Conservation (phyloP, 23 tunicate genomes). For the Aplidium turbinatum region DNA sequence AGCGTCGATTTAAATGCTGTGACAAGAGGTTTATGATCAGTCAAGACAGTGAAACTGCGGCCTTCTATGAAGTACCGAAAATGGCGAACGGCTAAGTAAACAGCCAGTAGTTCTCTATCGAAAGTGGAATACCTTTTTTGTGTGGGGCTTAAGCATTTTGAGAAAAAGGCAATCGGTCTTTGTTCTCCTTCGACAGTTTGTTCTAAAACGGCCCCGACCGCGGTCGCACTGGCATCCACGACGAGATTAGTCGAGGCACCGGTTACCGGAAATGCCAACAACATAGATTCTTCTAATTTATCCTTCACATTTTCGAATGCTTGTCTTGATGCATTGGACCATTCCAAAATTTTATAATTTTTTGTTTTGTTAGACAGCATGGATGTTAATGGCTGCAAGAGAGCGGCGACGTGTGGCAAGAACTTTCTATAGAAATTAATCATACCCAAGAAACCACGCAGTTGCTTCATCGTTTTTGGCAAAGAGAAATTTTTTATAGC, state of each 20-base stretch:
- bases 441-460: slow-evolving; percentile 10
- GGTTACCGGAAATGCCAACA: slow-evolving; percentile 7
- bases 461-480: not conserved
- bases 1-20: not conserved
- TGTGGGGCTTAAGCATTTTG: not conserved
- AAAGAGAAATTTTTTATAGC: not conserved
- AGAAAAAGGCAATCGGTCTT: slow-evolving; percentile 7
- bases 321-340: not conserved
- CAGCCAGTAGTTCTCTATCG: slow-evolving; percentile 3
- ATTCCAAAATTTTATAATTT: not conserved
- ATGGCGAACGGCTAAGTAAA: slow-evolving; percentile 12
- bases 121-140: not conserved
- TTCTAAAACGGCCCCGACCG: slow-evolving; percentile 5
- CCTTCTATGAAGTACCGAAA: slow-evolving; percentile 28
- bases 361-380: not conserved
- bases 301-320: not conserved
- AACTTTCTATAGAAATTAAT: not conserved
- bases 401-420: slow-evolving; percentile 2
- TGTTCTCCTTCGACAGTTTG: not conserved
- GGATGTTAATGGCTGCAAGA: not conserved
- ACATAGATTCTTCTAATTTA: not conserved
- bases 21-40: slow-evolving; percentile 1
- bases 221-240: slow-evolving; percentile 8
- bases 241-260: not conserved
- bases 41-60: not conserved